Evolutionary conservation across 2,113 vertebrate genomes (phyloP), one percentile per base, ranked within the genome.

Genomic region (Dipodomys ordii): DNA sequence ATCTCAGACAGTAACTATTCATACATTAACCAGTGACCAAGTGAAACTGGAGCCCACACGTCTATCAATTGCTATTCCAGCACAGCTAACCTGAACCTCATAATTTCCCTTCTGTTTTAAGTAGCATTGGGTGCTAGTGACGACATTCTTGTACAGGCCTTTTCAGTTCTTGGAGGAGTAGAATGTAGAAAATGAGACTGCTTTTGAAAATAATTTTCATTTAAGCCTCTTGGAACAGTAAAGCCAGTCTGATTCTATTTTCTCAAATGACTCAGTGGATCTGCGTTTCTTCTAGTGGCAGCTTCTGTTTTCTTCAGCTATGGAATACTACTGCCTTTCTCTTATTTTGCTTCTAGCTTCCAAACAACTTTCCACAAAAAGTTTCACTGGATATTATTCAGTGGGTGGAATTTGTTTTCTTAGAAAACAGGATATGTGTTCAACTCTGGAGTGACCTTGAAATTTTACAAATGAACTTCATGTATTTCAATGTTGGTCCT

Each of bases 401-500:
- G 18, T 19, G 93, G 74, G 19, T 13, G 53, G 15, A 57, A 85
- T 81, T 81, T 96, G 20, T 98, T 98, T 97, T 97, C 96, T 97
- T 97, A 97, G 96, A 95, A 97, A 98, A 96, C 57, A 96, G 95
- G 94, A 97, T 96, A 96, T 94, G 1, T 92, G 44, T 95, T 97
- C 93, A 97, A 81, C 68, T 97, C 62, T 76, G 49, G 44, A 65
- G 46, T 91, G 64, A 96, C 67, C 64, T 92, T 95, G 69, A 83
- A 96, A 97, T 96, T 97, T 97, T 94, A 64, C 87, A 90, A 82
- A 71, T 90, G 88, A 85, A 76, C 2, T 62, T 85, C 92, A 39
- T 68, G 2, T 79, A 60, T 95, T 91, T 95, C 28, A 85, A 84
- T 87, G 83, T 82, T 95, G 46, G 67, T 72, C 89, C 87, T 97